Conservation (phyloP, 2,888 invertebrate genomes). For the Strigamia crassipes region DNA sequence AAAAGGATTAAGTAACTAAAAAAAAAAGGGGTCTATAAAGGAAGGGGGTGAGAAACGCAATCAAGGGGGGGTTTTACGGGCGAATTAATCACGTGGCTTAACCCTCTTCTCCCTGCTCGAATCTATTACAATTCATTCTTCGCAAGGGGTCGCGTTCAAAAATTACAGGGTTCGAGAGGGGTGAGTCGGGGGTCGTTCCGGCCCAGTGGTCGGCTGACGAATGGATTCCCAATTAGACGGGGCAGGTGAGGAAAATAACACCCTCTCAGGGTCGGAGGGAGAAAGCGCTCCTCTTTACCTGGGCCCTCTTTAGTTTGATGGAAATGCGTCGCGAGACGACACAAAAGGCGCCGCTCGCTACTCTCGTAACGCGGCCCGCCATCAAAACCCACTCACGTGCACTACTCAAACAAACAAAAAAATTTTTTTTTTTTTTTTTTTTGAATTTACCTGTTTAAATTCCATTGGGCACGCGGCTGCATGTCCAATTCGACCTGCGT, state of each 20-base stretch:
- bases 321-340: conserved; percentile 24
- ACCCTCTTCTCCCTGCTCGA: neutral
- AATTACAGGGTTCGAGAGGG: conserved; percentile 36
- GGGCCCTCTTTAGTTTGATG: conserved; percentile 27
- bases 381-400: neutral
- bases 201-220: conserved; percentile 21
- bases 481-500: conserved; percentile 83
- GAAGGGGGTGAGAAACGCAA: neutral
- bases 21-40: neutral
- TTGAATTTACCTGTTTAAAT: conserved; percentile 67
- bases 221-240: conserved; percentile 30
- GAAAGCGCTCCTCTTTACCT: conserved; percentile 3
- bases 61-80: neutral
- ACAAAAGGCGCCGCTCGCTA: conserved; percentile 9
- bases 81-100: conserved; percentile 19
- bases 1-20: conserved; percentile 1
- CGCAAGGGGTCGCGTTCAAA: neutral
- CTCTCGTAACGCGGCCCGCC: neutral
- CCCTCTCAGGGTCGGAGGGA: conserved; percentile 19
- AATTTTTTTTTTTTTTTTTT: neutral
- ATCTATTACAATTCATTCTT: neutral
- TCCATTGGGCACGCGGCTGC: conserved; percentile 88
- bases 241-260: conserved; percentile 37
- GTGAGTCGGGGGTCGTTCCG: neutral
- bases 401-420: neutral